Evolutionary conservation across 2,113 vertebrate species (phyloP).

Genomic region (Gallinago paraguaiae): DNA sequence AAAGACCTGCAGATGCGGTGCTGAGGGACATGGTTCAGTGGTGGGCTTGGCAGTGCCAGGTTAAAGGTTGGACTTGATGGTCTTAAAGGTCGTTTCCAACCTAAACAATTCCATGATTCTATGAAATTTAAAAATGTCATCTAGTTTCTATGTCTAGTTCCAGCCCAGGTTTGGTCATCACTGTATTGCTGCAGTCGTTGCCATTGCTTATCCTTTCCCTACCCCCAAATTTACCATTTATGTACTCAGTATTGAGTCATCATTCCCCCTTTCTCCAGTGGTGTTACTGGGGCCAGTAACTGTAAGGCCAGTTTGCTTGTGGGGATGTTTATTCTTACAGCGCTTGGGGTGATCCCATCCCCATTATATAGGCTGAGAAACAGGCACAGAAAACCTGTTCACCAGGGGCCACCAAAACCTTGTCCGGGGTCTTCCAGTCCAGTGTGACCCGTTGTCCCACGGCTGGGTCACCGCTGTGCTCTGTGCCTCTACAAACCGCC

Average conservation of each 20-base stretch:
- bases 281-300: not conserved
- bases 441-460: accelerated
- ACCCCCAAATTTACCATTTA: not conserved
- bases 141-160: not conserved
- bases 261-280: not conserved
- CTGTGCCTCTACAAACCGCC: not conserved
- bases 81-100: not conserved
- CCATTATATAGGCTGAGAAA: not conserved
- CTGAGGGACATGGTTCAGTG: not conserved
- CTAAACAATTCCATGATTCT: not conserved
- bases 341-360: not conserved
- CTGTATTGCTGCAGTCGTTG: not conserved
- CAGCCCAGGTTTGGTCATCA: not conserved
- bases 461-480: not conserved
- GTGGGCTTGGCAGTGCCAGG: not conserved
- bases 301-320: too few relatives aligned
- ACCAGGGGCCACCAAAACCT: too few relatives aligned
- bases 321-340: not conserved
- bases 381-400: not conserved
- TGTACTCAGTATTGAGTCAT: not conserved
- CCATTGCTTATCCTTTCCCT: not conserved
- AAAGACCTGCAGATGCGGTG: not conserved
- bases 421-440: not conserved
- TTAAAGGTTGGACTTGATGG: not conserved
- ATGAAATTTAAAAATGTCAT: not conserved